A percentile compares a stretch with the other conserved stretches of the same genome.
Conservation (phyloP, 2,888 invertebrate genomes). For the Crossocerus cetratus region DNA sequence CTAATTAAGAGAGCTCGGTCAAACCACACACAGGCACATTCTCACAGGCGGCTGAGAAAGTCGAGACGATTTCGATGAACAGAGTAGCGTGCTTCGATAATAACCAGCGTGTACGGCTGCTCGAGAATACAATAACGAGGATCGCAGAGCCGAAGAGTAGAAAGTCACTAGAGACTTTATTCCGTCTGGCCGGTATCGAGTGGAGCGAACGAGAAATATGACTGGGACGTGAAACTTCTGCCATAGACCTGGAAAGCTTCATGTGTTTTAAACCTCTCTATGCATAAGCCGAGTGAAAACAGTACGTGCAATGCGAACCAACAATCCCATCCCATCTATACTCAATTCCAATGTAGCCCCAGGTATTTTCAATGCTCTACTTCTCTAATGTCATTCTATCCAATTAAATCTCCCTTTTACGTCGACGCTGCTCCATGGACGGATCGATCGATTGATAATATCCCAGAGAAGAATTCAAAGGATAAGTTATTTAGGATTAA, state of each 20-base stretch:
- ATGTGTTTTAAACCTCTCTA: not conserved
- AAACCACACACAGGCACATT: too few species aligned
- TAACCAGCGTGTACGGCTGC: conserved; percentile 8
- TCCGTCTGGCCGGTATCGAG: not conserved
- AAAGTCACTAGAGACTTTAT: conserved; percentile 25
- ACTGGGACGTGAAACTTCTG: not conserved
- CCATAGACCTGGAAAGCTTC: not conserved
- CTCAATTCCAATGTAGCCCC: too few species aligned
- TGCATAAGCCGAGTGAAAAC: not conserved
- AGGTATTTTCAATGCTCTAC: too few species aligned
- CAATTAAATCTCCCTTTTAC: too few species aligned
- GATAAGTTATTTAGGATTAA: too few species aligned
- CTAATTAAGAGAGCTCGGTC: too few species aligned
- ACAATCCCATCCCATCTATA: too few species aligned
- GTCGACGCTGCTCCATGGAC: not conserved
- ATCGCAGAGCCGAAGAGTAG: conserved; percentile 15
- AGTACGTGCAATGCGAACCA: not conserved
- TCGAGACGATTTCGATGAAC: conserved; percentile 19
- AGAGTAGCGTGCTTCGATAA: conserved; percentile 16
- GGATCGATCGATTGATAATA: not conserved
- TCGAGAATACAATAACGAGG: conserved; percentile 11
- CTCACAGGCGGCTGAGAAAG: conserved; percentile 34
- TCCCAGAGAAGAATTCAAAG: too few species aligned
- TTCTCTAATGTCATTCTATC: too few species aligned
- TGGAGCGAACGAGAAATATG: not conserved